These are phyloP conservation scores for Eupeodes corollae DNA, from an alignment of 1,140 invertebrate species.

Conservation along the genomic window DNA sequence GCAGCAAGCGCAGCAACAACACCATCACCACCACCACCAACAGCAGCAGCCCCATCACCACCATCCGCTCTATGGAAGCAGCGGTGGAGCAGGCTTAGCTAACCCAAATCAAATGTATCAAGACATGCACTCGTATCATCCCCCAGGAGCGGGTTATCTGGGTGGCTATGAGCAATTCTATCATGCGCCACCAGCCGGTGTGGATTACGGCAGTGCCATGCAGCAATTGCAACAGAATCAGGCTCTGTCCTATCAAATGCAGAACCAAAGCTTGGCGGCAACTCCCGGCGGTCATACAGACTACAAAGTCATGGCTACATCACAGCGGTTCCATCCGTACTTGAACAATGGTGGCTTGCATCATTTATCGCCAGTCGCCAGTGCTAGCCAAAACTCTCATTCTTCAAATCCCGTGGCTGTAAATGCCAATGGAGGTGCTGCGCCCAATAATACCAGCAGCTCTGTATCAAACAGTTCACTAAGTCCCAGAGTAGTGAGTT, in stretches of 20 bases:
- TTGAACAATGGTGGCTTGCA: not conserved
- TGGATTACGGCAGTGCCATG: constrained; percentile 10
- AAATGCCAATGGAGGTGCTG: not conserved
- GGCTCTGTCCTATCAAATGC: no score
- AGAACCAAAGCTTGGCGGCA: no score
- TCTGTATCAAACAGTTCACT: constrained; percentile 21
- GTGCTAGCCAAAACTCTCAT: not conserved
- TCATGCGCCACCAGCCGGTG: constrained; percentile 15
- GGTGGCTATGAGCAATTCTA: constrained; percentile 36
- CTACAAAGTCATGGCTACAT: no score
- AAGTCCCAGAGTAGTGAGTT: constrained; percentile 34
- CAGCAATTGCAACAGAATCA: not conserved
- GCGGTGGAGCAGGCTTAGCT: not conserved
- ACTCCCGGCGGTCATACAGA: no score
- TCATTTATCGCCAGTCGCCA: not conserved
- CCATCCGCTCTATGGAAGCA: constrained; percentile 37
- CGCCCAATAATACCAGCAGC: constrained; percentile 2
- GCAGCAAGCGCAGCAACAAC: constrained; percentile 7
- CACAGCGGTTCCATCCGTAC: not conserved
- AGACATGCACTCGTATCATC: constrained; percentile 6
- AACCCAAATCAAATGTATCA: not conserved
- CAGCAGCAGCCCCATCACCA: constrained; percentile 1
- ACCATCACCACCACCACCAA: constrained; percentile 20
- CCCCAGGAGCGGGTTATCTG: constrained; percentile 37
- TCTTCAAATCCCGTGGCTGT: not conserved